These are phyloP conservation scores for Oceanodroma leucorhoa DNA, from an alignment of 2,797 vertebrate genomes.

Conservation along the genomic window DNA sequence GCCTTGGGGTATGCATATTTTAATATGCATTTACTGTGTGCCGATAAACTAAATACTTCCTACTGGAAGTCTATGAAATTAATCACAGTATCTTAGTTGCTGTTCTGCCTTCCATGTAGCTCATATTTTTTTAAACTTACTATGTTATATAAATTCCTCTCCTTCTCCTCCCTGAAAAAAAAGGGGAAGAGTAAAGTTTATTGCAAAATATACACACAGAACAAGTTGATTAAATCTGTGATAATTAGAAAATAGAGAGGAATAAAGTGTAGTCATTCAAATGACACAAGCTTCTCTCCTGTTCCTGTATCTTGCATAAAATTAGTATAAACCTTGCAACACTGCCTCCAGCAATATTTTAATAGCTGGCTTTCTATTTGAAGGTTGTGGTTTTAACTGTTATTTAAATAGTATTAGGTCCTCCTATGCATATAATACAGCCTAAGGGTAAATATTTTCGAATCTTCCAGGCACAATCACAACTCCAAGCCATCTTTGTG, in stretches of 20 bases:
- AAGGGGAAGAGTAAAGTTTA: conserved; percentile 41
- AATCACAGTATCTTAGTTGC: conserved; percentile 80
- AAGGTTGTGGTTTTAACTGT: conserved; percentile 70
- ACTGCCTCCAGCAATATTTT: conserved; percentile 67
- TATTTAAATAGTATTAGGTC: conserved; percentile 69
- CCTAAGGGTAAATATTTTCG: conserved; percentile 5
- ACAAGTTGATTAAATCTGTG: conserved; percentile 39
- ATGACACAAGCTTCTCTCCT: conserved; percentile 41
- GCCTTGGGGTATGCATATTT: conserved; percentile 79
- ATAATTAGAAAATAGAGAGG: conserved; percentile 47
- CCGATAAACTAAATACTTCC: conserved; percentile 81
- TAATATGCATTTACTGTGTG: conserved; percentile 82
- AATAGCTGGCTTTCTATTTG: conserved; percentile 69
- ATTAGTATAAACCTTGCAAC: conserved; percentile 56
- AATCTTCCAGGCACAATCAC: conserved; percentile 32
- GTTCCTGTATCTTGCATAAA: conserved; percentile 36
- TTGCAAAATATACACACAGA: conserved; percentile 30
- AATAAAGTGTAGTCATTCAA: conserved; percentile 23
- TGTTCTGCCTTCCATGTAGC: conserved; percentile 76
- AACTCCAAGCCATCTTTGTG: conserved; percentile 21
- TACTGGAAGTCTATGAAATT: conserved; percentile 80
- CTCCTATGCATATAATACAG: conserved; percentile 61
- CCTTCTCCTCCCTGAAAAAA: neutral
- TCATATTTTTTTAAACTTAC: conserved; percentile 57
- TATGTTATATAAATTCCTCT: conserved; percentile 17